These are phyloP conservation scores for Mirza zaza DNA, from an alignment of 2,113 vertebrate genomes.

Conservation along the genomic window DNA sequence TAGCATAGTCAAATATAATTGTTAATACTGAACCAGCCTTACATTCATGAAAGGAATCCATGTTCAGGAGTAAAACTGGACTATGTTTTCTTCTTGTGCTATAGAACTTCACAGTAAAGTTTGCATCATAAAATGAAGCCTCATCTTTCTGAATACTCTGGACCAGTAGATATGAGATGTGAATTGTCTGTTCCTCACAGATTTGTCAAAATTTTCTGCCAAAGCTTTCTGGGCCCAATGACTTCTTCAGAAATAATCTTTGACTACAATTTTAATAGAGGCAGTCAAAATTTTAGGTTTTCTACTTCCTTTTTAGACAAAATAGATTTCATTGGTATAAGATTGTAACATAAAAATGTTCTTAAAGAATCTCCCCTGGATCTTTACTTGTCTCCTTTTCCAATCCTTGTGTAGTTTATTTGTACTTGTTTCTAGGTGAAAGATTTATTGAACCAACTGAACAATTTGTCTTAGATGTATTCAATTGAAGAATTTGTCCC, in stretches of 20 bases:
- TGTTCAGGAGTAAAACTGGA: not conserved
- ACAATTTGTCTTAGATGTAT: not conserved
- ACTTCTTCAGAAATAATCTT: not conserved
- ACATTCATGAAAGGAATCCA: not conserved
- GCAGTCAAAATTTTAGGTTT: not conserved
- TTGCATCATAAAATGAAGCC: not conserved
- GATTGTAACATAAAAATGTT: not conserved
- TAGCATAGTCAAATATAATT: not conserved
- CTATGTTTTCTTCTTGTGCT: not conserved
- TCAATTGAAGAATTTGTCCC: not conserved
- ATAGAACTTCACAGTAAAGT: not conserved
- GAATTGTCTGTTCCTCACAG: not conserved
- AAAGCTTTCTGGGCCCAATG: not conserved
- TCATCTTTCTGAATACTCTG: not conserved
- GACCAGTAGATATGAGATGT: not conserved
- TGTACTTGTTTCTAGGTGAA: not conserved
- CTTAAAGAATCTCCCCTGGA: not conserved
- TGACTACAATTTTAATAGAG: not conserved
- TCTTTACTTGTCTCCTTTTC: not conserved
- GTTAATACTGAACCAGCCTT: not conserved
- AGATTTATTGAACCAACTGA: not conserved
- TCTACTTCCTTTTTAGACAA: not conserved
- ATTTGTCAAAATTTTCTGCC: not conserved
- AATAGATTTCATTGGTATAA: not conserved
- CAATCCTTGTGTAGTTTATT: not conserved